Percentiles rank a stretch among this genome's conserved stretches.
phyloP scores from a whole-genome alignment of 2,113 vertebrate species.

The Halichoerus grypus region DNA sequence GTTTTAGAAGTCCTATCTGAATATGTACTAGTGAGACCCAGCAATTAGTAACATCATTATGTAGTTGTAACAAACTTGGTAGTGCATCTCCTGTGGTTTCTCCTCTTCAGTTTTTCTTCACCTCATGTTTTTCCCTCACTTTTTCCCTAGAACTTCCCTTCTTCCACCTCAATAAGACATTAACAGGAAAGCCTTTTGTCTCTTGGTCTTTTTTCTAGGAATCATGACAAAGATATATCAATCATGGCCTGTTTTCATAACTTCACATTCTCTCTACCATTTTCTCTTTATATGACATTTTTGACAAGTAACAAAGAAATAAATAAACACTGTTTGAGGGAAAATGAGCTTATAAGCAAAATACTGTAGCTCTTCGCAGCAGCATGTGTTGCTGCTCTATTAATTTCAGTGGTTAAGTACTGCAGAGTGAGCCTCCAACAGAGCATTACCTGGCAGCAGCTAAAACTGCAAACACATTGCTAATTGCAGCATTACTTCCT shows the following conservation, averaged over 20 bases:
- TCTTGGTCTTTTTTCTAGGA: neutral
- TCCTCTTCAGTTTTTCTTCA: neutral
- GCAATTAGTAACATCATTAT: neutral
- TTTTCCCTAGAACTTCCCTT: neutral
- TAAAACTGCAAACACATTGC: slow-evolving; percentile 48
- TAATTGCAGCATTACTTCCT: neutral
- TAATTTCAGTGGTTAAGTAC: slow-evolving; percentile 73
- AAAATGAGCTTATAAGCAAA: neutral
- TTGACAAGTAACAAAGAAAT: neutral
- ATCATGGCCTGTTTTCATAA: neutral
- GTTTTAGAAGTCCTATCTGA: neutral
- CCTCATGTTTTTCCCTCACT: neutral
- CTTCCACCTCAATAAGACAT: neutral
- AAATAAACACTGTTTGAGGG: neutral
- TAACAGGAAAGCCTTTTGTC: neutral
- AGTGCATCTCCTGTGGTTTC: neutral
- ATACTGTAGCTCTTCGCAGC: slow-evolving; percentile 67
- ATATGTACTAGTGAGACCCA: neutral
- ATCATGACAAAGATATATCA: neutral
- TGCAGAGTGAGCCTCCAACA: slow-evolving; percentile 67
- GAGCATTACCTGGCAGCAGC: slow-evolving; percentile 56
- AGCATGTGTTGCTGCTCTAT: slow-evolving; percentile 71
- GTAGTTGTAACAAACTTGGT: neutral
- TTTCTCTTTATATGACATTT: neutral
- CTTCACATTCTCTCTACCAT: neutral